phyloP scores from a whole-genome alignment of 1,140 invertebrate genomes.

The Tribolium castaneum region DNA sequence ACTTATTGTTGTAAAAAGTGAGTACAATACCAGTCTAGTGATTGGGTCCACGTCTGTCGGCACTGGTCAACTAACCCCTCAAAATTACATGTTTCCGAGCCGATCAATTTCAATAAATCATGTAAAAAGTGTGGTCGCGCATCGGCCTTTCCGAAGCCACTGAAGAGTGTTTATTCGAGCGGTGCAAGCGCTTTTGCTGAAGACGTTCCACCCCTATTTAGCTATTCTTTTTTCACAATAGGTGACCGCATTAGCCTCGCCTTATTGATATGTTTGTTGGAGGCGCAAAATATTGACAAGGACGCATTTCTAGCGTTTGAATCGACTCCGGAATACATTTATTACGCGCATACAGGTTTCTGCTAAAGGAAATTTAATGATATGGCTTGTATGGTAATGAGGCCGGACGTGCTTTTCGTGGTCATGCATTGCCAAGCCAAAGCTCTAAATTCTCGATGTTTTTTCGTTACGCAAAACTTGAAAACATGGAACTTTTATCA shows the following conservation, averaged over 20 bases:
- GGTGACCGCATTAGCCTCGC: conserved; percentile 8
- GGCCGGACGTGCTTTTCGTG: conserved; percentile 12
- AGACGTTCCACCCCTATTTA: conserved; percentile 16
- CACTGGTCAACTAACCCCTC: neutral
- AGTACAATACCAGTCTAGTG: neutral
- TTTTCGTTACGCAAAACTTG: neutral
- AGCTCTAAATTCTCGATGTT: neutral
- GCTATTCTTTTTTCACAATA: conserved; percentile 12
- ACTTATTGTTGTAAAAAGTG: neutral
- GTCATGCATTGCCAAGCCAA: conserved; percentile 15
- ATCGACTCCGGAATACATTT: neutral
- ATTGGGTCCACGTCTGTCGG: neutral
- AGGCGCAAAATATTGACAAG: conserved; percentile 2
- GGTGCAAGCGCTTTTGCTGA: conserved; percentile 24
- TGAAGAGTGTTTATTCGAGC: conserved; percentile 24
- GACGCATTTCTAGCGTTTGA: neutral
- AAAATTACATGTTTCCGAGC: conserved; percentile 6
- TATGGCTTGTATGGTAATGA: conserved; percentile 19
- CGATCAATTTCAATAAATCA: conserved; percentile 38
- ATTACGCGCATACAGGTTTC: conserved; percentile 1
- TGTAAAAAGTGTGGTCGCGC: conserved; percentile 31
- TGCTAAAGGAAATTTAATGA: conserved; percentile 28
- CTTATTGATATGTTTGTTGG: conserved; percentile 8
- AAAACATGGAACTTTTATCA: conserved; percentile 7
- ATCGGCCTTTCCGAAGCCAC: conserved; percentile 36